Evolutionary conservation across 1,140 invertebrate species (phyloP).

Genomic region (Carposina sasakii): DNA sequence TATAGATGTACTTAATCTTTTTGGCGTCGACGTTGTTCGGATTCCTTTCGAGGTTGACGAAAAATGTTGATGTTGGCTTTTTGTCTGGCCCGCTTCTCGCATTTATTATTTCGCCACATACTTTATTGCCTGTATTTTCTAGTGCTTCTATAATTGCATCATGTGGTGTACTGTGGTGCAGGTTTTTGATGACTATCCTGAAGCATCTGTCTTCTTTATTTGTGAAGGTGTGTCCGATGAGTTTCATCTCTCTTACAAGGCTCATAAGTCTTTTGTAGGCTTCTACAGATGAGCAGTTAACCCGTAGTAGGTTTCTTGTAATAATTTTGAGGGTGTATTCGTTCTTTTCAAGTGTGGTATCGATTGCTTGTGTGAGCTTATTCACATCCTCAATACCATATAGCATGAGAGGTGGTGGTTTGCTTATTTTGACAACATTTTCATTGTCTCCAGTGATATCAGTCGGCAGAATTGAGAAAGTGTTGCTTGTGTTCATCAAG

Average conservation of each 20-base stretch:
- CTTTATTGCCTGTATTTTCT: conserved; percentile 10
- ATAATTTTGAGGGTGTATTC: neutral
- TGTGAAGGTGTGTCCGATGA: conserved; percentile 7
- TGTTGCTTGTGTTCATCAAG: no score
- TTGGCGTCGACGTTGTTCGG: neutral
- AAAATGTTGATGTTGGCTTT: neutral
- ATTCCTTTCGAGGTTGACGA: neutral
- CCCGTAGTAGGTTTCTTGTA: neutral
- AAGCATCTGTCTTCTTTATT: conserved; percentile 1
- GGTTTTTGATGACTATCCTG: conserved; percentile 8
- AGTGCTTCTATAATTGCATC: conserved; percentile 9
- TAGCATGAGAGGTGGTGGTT: neutral
- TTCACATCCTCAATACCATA: neutral
- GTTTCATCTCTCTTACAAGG: neutral
- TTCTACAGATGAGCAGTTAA: neutral
- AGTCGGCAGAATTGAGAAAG: no score
- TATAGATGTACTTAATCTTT: neutral
- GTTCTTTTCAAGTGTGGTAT: neutral
- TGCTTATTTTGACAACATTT: no score
- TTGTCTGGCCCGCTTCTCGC: neutral
- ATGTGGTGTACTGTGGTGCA: conserved; percentile 10
- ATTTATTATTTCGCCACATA: conserved; percentile 1
- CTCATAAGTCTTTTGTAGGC: neutral
- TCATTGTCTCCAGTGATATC: no score
- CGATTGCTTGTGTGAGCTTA: neutral